phyloP scores from a whole-genome alignment of 2,113 vertebrate species.

The Corythornis cristatus region DNA sequence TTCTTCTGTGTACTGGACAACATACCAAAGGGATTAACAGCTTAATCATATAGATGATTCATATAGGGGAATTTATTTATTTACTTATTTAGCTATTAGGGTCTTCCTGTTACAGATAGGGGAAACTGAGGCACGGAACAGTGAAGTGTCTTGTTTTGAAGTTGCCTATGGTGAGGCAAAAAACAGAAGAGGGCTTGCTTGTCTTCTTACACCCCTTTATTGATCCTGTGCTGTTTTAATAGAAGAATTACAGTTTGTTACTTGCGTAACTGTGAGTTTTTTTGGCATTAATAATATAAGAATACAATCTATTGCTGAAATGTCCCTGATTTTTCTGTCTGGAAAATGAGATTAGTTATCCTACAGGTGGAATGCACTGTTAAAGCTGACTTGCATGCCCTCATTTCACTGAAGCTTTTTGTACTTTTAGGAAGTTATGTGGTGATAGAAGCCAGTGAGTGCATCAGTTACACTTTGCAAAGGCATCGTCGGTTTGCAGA shows the following conservation, averaged over 20 bases:
- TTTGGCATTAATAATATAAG: not conserved
- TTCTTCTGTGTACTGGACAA: not conserved
- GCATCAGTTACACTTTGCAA: not conserved
- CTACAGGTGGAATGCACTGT: not conserved
- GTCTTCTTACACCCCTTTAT: not conserved
- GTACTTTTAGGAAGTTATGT: accelerated
- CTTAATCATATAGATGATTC: not conserved
- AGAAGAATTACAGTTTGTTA: not conserved
- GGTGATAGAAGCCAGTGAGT: accelerated
- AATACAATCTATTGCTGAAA: not conserved
- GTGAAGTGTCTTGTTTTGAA: not conserved
- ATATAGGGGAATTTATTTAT: not conserved
- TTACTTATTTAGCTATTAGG: not conserved
- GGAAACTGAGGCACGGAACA: not conserved
- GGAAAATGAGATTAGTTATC: not conserved
- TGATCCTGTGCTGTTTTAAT: not conserved
- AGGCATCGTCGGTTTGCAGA: accelerated
- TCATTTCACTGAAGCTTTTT: not conserved
- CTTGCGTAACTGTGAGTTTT: not conserved
- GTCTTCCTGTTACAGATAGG: not conserved
- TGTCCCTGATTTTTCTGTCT: not conserved
- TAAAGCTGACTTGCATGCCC: accelerated
- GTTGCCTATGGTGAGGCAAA: not conserved
- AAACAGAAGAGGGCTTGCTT: not conserved
- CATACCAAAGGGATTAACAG: slow-evolving; percentile 4